Base-by-base conservation (phyloP, 2,888 invertebrate species). In the Rhynchonema sp. region DNA sequence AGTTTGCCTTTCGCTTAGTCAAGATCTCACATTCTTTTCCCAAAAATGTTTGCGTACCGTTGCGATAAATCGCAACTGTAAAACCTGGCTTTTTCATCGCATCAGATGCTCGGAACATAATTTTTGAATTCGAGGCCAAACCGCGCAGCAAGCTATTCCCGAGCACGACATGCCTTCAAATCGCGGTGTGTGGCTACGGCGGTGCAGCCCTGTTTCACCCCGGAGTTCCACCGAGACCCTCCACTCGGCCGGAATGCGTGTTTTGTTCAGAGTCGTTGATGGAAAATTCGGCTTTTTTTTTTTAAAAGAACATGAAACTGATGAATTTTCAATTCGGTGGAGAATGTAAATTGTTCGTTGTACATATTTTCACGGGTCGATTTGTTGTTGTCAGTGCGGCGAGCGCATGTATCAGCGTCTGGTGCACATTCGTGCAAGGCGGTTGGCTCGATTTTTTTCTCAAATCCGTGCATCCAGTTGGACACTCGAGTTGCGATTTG, bases 181-280 rank as follows among this genome's bases (percentile, higher is more conserved):
- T 78, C 13, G 73, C 73, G 26, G 61, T 61, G 20, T 30, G 26
- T 6, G n/a, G n/a, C 38, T 56, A 56, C 38, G 56, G 56, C 3
- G 56, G 76, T n/a, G 79, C 78, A 6, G n/a, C n/a, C n/a, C 73
- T 76, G 62, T 79, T 79, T 79, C 74, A 76, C 64, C 76, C 78
- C 1, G 79, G 79, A n/a, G 79, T 76, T 78, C 66, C 78, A 79
- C 66, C 68, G 78, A 23, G 78, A 78, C 64, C 71, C 79, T 9
- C 75, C 74, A 3, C 64, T 78, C 3, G 78, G 76, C 23, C 79
- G 79, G 17, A n/a, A n/a, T n/a, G n/a, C 66, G 76, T 55, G 75
- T 78, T 27, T 67, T 77, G 52, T 70, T 76, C 60, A 74, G 72
- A 69, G 75, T 74, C 60, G 55, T 17, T 56, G n/a, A n/a, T n/a